Percentiles rank a stretch among this genome's conserved stretches.
Evolutionary conservation across 2,113 vertebrate genomes (phyloP).

Genomic region (Lethenteron camtschaticum): DNA sequence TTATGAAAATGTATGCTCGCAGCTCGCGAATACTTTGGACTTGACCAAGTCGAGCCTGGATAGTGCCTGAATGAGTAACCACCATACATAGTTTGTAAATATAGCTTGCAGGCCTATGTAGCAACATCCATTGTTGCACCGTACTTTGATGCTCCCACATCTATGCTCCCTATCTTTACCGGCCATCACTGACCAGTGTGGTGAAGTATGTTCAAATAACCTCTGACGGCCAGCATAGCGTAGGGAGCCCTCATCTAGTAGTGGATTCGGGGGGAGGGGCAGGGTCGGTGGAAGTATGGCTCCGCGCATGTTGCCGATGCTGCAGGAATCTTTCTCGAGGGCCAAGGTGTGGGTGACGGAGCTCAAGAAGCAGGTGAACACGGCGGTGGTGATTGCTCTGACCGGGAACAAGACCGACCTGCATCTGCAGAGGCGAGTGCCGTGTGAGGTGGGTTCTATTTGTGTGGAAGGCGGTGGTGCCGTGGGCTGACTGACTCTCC

Average conservation of each 20-base stretch:
- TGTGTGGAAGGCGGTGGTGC: too few species aligned
- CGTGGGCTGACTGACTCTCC: too few species aligned
- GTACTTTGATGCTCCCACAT: not conserved
- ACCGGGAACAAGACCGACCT: slow-evolving; percentile 4
- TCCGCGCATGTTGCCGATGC: not conserved
- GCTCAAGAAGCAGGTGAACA: not conserved
- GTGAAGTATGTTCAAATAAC: not conserved
- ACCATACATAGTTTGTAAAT: too few species aligned
- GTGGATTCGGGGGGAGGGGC: not conserved
- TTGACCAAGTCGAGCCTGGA: too few species aligned
- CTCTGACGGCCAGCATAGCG: not conserved
- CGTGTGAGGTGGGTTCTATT: not conserved
- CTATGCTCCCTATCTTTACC: not conserved
- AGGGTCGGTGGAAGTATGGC: not conserved
- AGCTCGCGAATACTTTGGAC: too few species aligned
- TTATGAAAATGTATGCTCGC: too few species aligned
- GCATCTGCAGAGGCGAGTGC: not conserved
- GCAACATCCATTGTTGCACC: too few species aligned
- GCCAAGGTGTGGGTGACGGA: slow-evolving; percentile 3
- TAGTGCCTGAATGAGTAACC: too few species aligned
- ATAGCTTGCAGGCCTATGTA: too few species aligned
- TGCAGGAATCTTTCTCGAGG: not conserved
- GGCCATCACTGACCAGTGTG: not conserved
- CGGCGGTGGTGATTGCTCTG: not conserved
- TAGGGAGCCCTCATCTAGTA: not conserved